Evolutionary conservation across 2,113 vertebrate genomes (phyloP), one percentile per base, ranked within the genome.

Genomic region (Neomonachus schauinslandi): DNA sequence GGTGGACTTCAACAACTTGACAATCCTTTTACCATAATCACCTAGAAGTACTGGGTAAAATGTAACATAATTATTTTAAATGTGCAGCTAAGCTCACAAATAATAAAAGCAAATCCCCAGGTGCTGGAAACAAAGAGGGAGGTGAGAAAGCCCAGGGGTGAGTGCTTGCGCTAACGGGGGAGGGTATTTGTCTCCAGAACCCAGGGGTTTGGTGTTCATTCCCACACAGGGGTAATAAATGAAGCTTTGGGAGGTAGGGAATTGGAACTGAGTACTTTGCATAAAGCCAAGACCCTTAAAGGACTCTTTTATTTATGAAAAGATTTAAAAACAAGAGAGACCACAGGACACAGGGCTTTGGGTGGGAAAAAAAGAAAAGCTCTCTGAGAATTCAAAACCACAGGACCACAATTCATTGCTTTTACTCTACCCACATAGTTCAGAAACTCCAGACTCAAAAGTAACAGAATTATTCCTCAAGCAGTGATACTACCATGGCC

Each of bases 221-320:
- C 83, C 90, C 69, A 95, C 80, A 94, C n/a, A 82, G 31, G 72
- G 63, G 36, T 22, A 90, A 31, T 42, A 96, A 96, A 96, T 89
- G 42, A 96, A 80, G 89, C 89, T 93, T 83, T 91, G 87, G 72
- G 74, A 92, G 49, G 87, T 92, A 65, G 49, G 53, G 74, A 90
- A 88, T 80, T 94, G 77, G 79, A 95, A 92, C 69, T 18, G 39
- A 97, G 86, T 94, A 76, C 63, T 87, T 94, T 49, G 79, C 61
- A 89, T 91, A 96, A 95, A 95, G 74, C 92, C 72, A 93, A 94
- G 92, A 65, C 61, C 86, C 80, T 96, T 83, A 93, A 97, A 96
- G 74, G 87, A 89, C 92, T 96, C 63, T 91, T 97, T 86, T 89
- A 94, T 95, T 95, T 94, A 97, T 97, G 89, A 97, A 98, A 98